Base-by-base conservation (phyloP, 2,888 invertebrate species). In the Petrophora chlorosata region DNA sequence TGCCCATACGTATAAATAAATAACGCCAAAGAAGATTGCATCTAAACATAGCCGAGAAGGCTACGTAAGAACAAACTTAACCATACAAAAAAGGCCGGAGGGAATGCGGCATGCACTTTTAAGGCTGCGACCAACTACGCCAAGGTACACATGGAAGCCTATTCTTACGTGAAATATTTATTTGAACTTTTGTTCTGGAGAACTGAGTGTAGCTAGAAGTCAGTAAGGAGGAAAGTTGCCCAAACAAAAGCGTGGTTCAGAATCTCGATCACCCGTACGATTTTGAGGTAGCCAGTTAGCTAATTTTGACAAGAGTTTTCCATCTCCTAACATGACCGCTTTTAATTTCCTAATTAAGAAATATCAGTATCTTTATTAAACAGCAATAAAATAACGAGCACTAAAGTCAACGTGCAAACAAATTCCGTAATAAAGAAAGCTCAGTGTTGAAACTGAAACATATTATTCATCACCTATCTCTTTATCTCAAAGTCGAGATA, bases 61-160 rank as follows among this genome's bases (percentile, higher is more conserved):
- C 47, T 30, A 26, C 39, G 48, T 55, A 51, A 56, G 53, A 71
- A 74, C 75, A 76, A 76, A 78, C 79, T 79, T 77, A 79, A 76
- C 71, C 72, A 67, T 69, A 79, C 69, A 81, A 80, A 82, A 82
- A 78, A 67, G 73, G 62, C 72, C 66, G 70, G 67, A 64, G 73
- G 80, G 84, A 85, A 87, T 85, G 86, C 75, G 63, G 83, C 82
- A 76, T 85, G 85, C 85, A 85, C 88, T 87, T 88, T 85, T 87
- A 88, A 80, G 88, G 87, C 68, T 81, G 64, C 82, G 44, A 34
- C 49, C 39, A 50, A 33, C 39, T 46, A 47, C 56, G 44, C 45
- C 44, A 49, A 44, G 51, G 38, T 35, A 39, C 28, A 34, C 39
- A 41, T 53, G 44, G 38, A 22, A 40, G 38, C 34, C 44, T 52